Conservation (phyloP, 35 echinoderm and acorn worm genomes). For the Amphiura filiformis region DNA sequence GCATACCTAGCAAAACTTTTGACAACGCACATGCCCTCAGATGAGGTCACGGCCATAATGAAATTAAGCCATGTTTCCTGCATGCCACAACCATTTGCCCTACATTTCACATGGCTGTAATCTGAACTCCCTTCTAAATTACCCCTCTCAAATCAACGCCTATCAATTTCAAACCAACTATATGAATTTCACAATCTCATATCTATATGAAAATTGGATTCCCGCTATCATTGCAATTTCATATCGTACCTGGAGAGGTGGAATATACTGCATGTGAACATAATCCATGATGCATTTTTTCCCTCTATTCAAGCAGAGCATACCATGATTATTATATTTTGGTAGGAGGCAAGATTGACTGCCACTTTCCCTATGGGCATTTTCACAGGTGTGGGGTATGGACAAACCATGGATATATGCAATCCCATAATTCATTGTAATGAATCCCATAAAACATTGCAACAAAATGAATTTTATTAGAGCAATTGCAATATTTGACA, state of each 20-base stretch:
- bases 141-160: too few relatives aligned
- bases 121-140: too few relatives aligned
- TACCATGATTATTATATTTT: background rate
- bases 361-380: background rate
- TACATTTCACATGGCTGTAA: background rate
- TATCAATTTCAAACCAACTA: background rate
- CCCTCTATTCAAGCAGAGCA: background rate
- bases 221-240: background rate
- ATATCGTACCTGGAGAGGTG: background rate
- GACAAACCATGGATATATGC: too few relatives aligned
- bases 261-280: background rate
- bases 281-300: background rate
- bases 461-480: too few relatives aligned
- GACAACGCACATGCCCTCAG: background rate
- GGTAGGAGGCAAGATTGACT: background rate
- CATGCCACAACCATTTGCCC: background rate
- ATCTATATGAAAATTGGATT: background rate
- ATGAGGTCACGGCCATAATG: background rate
- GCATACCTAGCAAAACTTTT: background rate
- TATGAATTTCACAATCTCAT: background rate
- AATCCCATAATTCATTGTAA: too few relatives aligned
- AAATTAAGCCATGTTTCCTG: background rate
- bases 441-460: too few relatives aligned
- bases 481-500: too few relatives aligned
- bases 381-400: background rate